These are phyloP conservation scores for Lagorchestes hirsutus DNA, from an alignment of 2,797 vertebrate genomes.

Conservation along the genomic window DNA sequence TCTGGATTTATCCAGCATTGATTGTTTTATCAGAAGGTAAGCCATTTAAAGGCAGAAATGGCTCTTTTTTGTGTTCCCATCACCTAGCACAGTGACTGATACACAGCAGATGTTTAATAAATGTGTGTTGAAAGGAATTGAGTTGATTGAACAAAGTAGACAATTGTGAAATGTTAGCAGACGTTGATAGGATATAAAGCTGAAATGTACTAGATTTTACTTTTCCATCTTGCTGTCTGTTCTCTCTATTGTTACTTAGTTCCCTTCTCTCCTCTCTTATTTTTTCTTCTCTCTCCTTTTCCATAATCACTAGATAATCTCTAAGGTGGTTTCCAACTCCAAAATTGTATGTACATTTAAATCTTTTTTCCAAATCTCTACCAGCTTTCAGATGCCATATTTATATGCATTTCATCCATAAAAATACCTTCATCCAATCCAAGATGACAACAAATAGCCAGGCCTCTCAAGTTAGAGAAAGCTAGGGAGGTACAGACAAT, in stretches of 20 bases:
- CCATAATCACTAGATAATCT: neutral
- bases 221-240: neutral
- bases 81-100: neutral
- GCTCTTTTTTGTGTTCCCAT: neutral
- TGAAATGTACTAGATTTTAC: neutral
- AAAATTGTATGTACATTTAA: neutral
- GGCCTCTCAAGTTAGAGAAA: slow-evolving; percentile 24
- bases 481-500: neutral
- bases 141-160: neutral
- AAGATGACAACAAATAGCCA: neutral
- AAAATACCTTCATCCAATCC: neutral
- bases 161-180: neutral
- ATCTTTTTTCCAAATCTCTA: neutral
- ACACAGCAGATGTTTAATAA: neutral
- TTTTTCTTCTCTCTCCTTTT: neutral
- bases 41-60: neutral
- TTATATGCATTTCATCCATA: neutral
- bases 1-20: neutral
- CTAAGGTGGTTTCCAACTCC: neutral
- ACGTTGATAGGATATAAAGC: neutral
- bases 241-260: neutral
- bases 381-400: neutral
- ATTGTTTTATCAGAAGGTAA: neutral
- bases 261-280: neutral
- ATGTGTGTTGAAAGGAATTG: neutral